Base-by-base conservation (phyloP, 2,797 vertebrate genomes). In the Spea hammondii region DNA sequence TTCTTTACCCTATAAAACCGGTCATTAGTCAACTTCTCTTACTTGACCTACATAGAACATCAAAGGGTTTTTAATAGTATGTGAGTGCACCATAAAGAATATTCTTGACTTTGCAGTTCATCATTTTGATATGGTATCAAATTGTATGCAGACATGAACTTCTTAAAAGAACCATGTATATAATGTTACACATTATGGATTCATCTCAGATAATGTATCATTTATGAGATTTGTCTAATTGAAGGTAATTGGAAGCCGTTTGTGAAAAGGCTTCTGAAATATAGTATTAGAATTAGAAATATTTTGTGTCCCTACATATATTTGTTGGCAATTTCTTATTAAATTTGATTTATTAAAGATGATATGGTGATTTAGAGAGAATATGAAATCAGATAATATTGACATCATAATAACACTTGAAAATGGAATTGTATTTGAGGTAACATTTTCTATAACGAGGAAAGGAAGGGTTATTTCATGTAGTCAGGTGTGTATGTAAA, bases 21-120 rank as follows among this genome's bases (percentile, higher is more conserved):
- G 53, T 76, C 74, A 76, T 80, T 76, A 76, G 64, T 72, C 74
- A 80, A 80, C 60, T 69, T 80, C 65, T 80, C 69, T 76, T 10
- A 71, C 53, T 76, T 76, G 68, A 80, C 74, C 79, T 80, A 72
- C 62, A 80, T 80, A 80, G 59, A 72, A 76, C 72, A 80, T 47
- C 32, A 76, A 76, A 50, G 53, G 32, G 70, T 66, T 60, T 75
- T 65, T 50, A 75, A 75, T 65, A 70, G 78, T 55, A 70, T 70
- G 9, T 32, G 9, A 57, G 13, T 62, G 50, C 54, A 48, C 50
- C 75, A 11, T 51, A 68, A 51, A 50, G 17, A 67, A 65, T 55
- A 50, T 9, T 13, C 32, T 55, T 70, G 5, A 13, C 9, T 32
- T 3, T 8, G 51, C 32, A 53, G 11, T 12, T 47, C 51, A 45